A percentile compares a stretch with the other conserved stretches of the same genome.
These are phyloP conservation scores for Dryococelus australis DNA, from an alignment of 2,888 invertebrate species.

Conservation along the genomic window DNA sequence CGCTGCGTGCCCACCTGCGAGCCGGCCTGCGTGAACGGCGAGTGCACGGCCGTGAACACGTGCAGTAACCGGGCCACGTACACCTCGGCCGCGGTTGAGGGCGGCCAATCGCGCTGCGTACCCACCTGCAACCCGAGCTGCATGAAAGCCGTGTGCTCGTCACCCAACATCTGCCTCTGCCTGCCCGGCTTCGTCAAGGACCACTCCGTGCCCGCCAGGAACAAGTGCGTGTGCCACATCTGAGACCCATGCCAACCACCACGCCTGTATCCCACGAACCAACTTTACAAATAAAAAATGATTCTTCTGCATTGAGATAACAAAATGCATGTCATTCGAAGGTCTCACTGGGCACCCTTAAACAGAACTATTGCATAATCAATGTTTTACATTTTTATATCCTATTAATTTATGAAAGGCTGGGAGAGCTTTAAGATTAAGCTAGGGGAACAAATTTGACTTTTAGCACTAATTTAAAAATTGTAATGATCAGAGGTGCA, in stretches of 20 bases:
- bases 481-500: too few relatives aligned
- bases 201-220: conserved; percentile 62
- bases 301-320: too few relatives aligned
- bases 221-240: conserved; percentile 37
- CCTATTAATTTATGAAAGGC: too few relatives aligned
- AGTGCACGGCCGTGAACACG: background rate
- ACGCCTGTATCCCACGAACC: background rate
- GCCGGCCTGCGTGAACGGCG: background rate
- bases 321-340: too few relatives aligned
- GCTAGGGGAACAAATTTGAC: too few relatives aligned
- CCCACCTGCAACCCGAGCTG: conserved; percentile 71
- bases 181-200: conserved; percentile 73
- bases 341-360: too few relatives aligned
- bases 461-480: too few relatives aligned
- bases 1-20: too few relatives aligned
- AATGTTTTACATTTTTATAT: too few relatives aligned
- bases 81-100: background rate
- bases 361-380: too few relatives aligned
- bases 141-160: conserved; percentile 74
- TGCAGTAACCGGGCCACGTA: background rate
- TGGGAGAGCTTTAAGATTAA: too few relatives aligned
- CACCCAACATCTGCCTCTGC: conserved; percentile 78
- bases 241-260: conserved; percentile 7
- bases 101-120: background rate
- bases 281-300: background rate